Evolutionary conservation across 2,113 vertebrate species (phyloP), one percentile per base, ranked within the genome.

Genomic region (Mesoclemmys tuberculata): DNA sequence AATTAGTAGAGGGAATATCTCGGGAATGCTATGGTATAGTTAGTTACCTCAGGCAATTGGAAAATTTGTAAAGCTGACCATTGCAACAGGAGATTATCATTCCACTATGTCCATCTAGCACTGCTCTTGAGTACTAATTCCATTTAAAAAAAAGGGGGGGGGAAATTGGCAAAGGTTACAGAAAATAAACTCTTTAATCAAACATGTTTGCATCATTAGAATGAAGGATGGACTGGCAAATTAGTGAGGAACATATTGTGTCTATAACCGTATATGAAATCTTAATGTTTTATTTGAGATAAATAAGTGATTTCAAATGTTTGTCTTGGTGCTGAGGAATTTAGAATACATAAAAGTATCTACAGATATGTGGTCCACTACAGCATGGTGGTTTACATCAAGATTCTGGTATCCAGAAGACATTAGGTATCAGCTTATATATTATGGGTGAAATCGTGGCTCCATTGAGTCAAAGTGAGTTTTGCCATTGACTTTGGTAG

Each of bases 241-340:
- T 68, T 26, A 64, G 2, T 56, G 10, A 82, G 44, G 31, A 91
- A 10, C 2, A 22, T 2, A 1, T 19, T 35, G 1, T 6, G 0
- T 87, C 55, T 38, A 88, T 55, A 90, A 85, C 81, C 74, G 55
- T 35, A 90, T 93, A 85, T 95, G 96, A 88, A 96, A 93, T 51
- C 79, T 92, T 92, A 35, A 87, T 93, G 61, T 82, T 90, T 55
- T 86, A 31, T 80, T 22, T 96, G 71, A 41, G 90, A 24, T 92
- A 94, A 93, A 92, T 90, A 94, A 44, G 29, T 56, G 58, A 85
- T 95, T 31, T 94, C 93, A 83, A 7, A 44, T 74, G 64, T 93
- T 71, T 83, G 64, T 5, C 0, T 6, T 81, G 79, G 2, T 79
- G 27, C n/a, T 90, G 91, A 90, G 58, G 78, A 86, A 89, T 77